These are phyloP conservation scores for Saccopteryx bilineata DNA, from an alignment of 2,113 vertebrate species.

Conservation along the genomic window DNA sequence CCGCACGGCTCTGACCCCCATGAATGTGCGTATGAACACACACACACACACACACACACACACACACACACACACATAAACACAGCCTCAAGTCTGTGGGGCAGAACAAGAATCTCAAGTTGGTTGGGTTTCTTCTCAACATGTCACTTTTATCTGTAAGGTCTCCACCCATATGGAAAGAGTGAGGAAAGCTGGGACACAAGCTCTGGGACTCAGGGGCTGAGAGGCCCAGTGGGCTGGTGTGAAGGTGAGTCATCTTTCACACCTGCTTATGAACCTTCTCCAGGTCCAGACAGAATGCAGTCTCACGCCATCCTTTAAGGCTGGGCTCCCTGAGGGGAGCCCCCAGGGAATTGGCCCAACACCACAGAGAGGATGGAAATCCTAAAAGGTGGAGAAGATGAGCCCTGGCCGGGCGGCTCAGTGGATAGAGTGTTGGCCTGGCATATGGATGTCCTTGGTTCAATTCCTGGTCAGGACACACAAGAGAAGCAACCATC, in stretches of 20 bases:
- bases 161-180: constrained; percentile 49
- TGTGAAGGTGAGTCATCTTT: constrained; percentile 72
- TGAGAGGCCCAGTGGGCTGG: neutral
- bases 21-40: accelerated
- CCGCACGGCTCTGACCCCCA: accelerated
- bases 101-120: neutral
- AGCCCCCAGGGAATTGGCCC: neutral
- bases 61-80: accelerated
- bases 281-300: neutral
- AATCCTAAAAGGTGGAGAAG: neutral
- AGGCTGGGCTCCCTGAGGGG: neutral
- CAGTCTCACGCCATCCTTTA: neutral
- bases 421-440: too few relatives aligned
- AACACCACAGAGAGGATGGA: too few relatives aligned
- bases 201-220: neutral
- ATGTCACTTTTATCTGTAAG: constrained; percentile 44
- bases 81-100: neutral
- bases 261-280: constrained; percentile 23
- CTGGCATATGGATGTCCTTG: too few relatives aligned
- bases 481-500: too few relatives aligned
- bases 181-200: neutral
- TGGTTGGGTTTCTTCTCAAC: constrained; percentile 26
- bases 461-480: too few relatives aligned
- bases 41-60: accelerated
- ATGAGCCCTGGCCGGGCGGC: too few relatives aligned